Evolutionary conservation across 2,113 vertebrate genomes (phyloP).

Genomic region (Lanius collurio): DNA sequence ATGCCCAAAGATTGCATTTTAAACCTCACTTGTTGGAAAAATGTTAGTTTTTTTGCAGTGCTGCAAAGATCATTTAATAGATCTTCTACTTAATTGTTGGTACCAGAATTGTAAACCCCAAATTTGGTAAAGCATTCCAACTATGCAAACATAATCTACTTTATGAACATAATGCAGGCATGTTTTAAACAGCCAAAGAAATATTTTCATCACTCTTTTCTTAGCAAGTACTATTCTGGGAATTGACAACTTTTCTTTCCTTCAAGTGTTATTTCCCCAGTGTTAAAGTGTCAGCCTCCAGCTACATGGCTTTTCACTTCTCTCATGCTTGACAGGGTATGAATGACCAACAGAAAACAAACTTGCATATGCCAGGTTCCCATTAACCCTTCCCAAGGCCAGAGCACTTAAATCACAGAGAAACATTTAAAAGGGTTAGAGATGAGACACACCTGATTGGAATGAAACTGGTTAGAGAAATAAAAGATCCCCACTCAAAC

Average conservation of each 20-base stretch:
- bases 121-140: neutral
- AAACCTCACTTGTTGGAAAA: neutral
- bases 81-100: neutral
- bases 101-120: neutral
- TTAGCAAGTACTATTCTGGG: neutral
- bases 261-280: neutral
- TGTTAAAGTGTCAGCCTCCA: neutral
- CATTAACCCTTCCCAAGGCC: neutral
- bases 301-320: constrained; percentile 1
- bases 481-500: constrained; percentile 58
- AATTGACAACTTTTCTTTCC: neutral
- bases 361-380: neutral
- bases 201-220: neutral
- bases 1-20: neutral
- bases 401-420: neutral
- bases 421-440: constrained; percentile 30
- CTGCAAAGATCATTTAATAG: neutral
- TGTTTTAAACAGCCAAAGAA: neutral
- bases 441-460: constrained; percentile 41
- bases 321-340: neutral
- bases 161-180: neutral
- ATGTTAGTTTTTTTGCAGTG: neutral
- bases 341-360: constrained; percentile 20
- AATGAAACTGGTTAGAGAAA: constrained; percentile 60
- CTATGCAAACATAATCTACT: neutral